Evolutionary conservation across 1,140 invertebrate species (phyloP).

Genomic region (Habropoda laboriosa): DNA sequence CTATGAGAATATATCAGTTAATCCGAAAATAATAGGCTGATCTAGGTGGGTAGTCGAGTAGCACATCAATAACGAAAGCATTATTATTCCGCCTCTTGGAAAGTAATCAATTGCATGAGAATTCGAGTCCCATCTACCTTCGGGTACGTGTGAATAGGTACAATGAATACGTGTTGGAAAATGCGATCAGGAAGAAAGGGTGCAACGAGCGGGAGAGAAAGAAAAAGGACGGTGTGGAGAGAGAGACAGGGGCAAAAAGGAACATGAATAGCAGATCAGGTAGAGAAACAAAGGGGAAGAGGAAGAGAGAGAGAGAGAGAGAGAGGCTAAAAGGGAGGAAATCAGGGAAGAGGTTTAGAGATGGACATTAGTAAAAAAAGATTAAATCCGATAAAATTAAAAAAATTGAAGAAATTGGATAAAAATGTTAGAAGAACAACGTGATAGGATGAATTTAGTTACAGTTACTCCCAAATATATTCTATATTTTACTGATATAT

Average conservation of each 20-base stretch:
- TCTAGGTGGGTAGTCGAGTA: not conserved
- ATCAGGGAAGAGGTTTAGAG: not conserved
- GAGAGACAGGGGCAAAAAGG: constrained; percentile 11
- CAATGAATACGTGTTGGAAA: constrained; percentile 33
- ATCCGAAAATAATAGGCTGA: not conserved
- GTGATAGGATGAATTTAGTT: too few species aligned
- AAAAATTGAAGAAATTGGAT: not conserved
- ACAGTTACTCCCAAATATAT: too few species aligned
- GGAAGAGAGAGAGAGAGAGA: not conserved
- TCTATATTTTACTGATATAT: too few species aligned
- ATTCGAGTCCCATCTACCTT: constrained; percentile 22
- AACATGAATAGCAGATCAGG: constrained; percentile 19
- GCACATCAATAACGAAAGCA: constrained; percentile 10
- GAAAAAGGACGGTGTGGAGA: constrained; percentile 11
- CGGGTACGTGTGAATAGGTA: constrained; percentile 29
- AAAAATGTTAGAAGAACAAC: not conserved
- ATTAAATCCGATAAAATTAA: not conserved
- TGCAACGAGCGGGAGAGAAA: not conserved
- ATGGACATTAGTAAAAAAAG: not conserved
- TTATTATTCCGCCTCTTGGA: not conserved
- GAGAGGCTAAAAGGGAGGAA: not conserved
- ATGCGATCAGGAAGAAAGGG: constrained; percentile 20
- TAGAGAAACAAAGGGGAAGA: not conserved
- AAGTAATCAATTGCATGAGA: constrained; percentile 16
- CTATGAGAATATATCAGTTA: constrained; percentile 2